Evolutionary conservation across 2,888 invertebrate genomes (phyloP).

Genomic region (Nomada hirtipes): DNA sequence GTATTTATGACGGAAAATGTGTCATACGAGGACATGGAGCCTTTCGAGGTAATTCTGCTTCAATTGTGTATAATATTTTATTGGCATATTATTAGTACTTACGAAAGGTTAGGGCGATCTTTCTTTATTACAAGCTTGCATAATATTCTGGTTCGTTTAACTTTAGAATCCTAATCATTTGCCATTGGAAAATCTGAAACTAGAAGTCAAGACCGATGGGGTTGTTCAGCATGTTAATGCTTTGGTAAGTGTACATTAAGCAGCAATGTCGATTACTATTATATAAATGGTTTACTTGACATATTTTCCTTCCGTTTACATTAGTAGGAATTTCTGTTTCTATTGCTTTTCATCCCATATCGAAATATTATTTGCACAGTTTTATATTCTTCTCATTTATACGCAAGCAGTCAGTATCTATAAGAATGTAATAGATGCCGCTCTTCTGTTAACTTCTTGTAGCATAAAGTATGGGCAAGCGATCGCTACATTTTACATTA

Average conservation of each 20-base stretch:
- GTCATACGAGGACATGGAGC: constrained; percentile 53
- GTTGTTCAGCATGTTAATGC: constrained; percentile 86
- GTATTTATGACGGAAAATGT: constrained; percentile 68
- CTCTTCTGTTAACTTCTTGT: neutral
- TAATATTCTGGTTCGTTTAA: constrained; percentile 21
- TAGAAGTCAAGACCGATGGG: constrained; percentile 85
- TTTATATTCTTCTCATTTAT: no score
- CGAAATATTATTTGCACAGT: no score
- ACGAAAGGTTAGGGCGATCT: constrained; percentile 22
- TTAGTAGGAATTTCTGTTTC: neutral
- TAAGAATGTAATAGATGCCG: neutral
- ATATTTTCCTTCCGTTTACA: neutral
- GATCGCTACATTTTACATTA: constrained; percentile 86
- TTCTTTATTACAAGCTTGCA: constrained; percentile 13
- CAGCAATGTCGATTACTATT: neutral
- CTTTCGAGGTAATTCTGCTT: constrained; percentile 64
- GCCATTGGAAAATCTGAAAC: constrained; percentile 82
- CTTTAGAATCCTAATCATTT: constrained; percentile 77
- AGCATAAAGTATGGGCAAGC: constrained; percentile 85
- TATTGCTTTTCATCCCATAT: no score
- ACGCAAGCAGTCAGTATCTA: no score
- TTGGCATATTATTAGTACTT: neutral
- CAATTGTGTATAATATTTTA: constrained; percentile 14
- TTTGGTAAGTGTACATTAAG: constrained; percentile 85
- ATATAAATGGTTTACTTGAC: neutral